These are phyloP conservation scores for Drosophila sulfurigaster DNA, from an alignment of 1,140 invertebrate species.

Conservation along the genomic window DNA sequence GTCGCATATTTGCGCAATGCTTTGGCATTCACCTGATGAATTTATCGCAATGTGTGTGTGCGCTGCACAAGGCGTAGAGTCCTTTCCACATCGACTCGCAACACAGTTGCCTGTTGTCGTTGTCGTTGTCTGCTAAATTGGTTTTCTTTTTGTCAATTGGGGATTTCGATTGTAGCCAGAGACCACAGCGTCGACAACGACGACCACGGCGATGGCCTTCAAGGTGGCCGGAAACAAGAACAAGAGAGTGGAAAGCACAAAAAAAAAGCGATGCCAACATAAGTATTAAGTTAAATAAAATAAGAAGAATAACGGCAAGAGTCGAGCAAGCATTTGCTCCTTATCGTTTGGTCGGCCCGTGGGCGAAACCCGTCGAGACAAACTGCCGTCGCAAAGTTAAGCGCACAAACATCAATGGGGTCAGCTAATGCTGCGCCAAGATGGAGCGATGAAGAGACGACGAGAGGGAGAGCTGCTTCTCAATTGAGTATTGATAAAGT, in stretches of 20 bases:
- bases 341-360: conserved; percentile 15
- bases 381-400: conserved; percentile 76
- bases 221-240: conserved; percentile 35
- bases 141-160: conserved; percentile 85
- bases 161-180: conserved; percentile 84
- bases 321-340: conserved; percentile 20
- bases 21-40: conserved; percentile 84
- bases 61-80: conserved; percentile 22
- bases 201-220: conserved; percentile 48
- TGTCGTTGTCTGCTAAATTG: conserved; percentile 84
- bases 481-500: conserved; percentile 85
- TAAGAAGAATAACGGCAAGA: conserved; percentile 53
- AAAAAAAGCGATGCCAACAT: conserved; percentile 59
- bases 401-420: conserved; percentile 77
- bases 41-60: conserved; percentile 71
- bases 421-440: conserved; percentile 69
- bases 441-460: background rate
- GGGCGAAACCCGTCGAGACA: conserved; percentile 67
- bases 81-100: conserved; percentile 1
- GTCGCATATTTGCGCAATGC: conserved; percentile 70
- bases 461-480: conserved; percentile 39
- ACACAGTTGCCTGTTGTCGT: conserved; percentile 17
- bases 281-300: conserved; percentile 81
- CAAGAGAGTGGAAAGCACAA: conserved; percentile 29
- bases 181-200: conserved; percentile 66